A percentile compares a stretch with the other conserved stretches of the same genome.
Conservation (phyloP, 2,113 vertebrate genomes). For the Datnioides undecimradiatus region DNA sequence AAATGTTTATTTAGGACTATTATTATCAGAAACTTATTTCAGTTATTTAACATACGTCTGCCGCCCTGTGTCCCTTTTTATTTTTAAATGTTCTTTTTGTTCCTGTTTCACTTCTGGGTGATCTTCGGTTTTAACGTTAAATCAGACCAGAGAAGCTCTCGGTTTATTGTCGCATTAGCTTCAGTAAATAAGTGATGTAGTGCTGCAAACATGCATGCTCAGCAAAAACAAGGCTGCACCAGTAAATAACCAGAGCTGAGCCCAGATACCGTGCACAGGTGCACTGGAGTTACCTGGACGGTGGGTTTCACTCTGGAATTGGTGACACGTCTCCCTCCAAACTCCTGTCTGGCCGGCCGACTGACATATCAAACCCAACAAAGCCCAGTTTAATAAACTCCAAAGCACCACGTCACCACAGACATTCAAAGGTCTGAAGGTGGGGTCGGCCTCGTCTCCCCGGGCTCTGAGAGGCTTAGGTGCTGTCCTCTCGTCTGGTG, state of each 20-base stretch:
- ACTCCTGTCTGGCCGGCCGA: neutral
- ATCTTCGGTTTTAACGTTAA: slow-evolving; percentile 3
- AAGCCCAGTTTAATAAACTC: neutral
- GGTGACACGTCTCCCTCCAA: neutral
- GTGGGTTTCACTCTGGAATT: neutral
- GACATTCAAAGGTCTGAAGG: neutral
- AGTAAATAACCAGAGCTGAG: neutral
- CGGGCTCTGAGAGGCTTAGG: neutral
- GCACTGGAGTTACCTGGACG: neutral
- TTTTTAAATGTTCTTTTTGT: neutral
- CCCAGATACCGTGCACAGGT: neutral
- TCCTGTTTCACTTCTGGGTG: neutral
- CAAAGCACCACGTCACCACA: neutral
- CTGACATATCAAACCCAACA: neutral
- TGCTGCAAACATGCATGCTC: slow-evolving; percentile 5
- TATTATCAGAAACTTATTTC: neutral
- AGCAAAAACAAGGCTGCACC: neutral
- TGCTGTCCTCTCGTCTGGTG: neutral
- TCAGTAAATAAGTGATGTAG: no score
- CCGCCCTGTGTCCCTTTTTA: neutral
- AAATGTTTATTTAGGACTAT: neutral
- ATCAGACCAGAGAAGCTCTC: slow-evolving; percentile 9
- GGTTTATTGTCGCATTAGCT: no score
- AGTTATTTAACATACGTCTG: neutral
- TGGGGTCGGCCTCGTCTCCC: neutral